A percentile compares a stretch with the other conserved stretches of the same genome.
Conservation (phyloP, 2,888 invertebrate genomes). For the Apoderus coryli region DNA sequence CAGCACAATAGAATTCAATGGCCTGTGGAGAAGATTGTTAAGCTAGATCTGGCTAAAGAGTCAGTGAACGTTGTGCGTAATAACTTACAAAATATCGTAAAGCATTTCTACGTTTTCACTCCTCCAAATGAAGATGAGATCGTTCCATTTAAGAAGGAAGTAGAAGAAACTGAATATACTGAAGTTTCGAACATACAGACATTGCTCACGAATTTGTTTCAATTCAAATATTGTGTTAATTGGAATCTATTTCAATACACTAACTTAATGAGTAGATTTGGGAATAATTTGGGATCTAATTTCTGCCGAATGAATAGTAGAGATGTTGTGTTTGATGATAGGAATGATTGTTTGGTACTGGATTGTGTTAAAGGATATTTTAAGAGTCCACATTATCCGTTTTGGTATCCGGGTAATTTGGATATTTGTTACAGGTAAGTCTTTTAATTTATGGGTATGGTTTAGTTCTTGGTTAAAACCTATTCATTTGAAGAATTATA, state of each 20-base stretch:
- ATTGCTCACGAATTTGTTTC: constrained; percentile 17
- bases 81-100: constrained; percentile 17
- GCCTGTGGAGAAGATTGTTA: constrained; percentile 1
- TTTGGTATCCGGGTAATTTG: constrained; percentile 31
- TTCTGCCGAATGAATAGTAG: constrained; percentile 14
- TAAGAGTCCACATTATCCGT: constrained; percentile 34
- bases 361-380: constrained; percentile 29
- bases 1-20: constrained; percentile 17
- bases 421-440: constrained; percentile 34
- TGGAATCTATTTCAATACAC: constrained; percentile 21
- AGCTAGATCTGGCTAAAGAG: background rate
- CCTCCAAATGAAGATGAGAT: constrained; percentile 19
- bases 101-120: constrained; percentile 25
- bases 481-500: too few species aligned
- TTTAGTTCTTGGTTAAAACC: too few species aligned
- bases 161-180: constrained; percentile 25
- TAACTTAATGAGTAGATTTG: constrained; percentile 14
- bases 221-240: constrained; percentile 18
- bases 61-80: too few species aligned
- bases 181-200: constrained; percentile 21
- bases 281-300: constrained; percentile 14
- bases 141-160: constrained; percentile 17
- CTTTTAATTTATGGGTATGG: too few species aligned
- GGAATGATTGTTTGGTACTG: constrained; percentile 26
- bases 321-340: constrained; percentile 5